These are phyloP conservation scores for Centropus bengalensis DNA, from an alignment of 2,113 vertebrate species.

Conservation along the genomic window DNA sequence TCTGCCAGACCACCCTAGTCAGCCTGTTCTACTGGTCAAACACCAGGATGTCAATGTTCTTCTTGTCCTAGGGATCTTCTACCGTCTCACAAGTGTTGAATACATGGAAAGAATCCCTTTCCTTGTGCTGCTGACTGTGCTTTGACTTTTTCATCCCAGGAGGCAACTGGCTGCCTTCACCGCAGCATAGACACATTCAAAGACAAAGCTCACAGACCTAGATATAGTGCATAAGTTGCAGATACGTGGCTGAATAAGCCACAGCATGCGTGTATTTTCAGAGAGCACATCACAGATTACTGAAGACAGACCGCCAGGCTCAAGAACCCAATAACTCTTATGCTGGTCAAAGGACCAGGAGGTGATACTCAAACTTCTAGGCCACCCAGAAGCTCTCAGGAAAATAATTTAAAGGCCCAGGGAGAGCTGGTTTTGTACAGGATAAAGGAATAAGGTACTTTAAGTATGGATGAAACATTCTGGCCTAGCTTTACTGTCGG, in stretches of 20 bases:
- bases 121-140: background rate
- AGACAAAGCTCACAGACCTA: too few relatives aligned
- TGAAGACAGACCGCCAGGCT: too few relatives aligned
- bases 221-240: too few relatives aligned
- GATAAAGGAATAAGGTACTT: background rate
- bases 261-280: too few relatives aligned
- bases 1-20: background rate
- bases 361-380: background rate
- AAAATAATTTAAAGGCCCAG: background rate
- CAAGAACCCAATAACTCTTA: background rate
- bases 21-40: background rate
- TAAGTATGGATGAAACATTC: background rate
- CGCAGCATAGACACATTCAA: background rate
- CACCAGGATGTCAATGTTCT: background rate
- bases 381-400: background rate
- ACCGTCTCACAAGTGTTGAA: background rate
- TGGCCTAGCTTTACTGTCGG: background rate
- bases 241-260: too few relatives aligned
- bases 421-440: background rate
- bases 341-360: background rate
- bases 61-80: background rate
- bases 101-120: background rate
- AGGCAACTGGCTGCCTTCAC: background rate
- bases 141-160: background rate
- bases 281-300: too few relatives aligned